Base-by-base conservation (phyloP, 2,888 invertebrate species). In the Keiferia lycopersicella region DNA sequence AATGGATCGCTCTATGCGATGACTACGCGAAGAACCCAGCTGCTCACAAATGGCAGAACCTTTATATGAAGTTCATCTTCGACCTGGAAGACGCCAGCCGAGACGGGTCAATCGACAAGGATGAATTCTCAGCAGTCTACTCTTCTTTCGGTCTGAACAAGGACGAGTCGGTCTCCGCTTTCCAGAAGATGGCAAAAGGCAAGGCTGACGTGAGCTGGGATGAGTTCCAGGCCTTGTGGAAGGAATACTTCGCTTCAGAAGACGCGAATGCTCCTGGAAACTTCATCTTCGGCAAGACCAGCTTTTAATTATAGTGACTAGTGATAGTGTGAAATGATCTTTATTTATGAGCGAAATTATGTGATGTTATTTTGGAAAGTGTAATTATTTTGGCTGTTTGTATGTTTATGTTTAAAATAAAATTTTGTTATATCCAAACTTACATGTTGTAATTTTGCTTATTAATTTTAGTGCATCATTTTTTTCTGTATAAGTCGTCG, bases 1-100 rank as follows among this genome's bases (percentile, higher is more conserved):
- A 98, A 84, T 97, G 97, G 97, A 94, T 96, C 73, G 91, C 94
- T 68, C 95, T 97, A 95, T 97, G 97, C 97, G 95, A 96, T 71
- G 94, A 94, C 41, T 96, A 93, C 76, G 94, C 96, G 58, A 95
- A 95, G 83, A 94, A 95, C 75, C 95, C 96, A 0, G 92, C 94
- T 58, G 94, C 95, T 39, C 92, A 95, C 66, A 96, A 96, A 66
- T 97, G 97, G 97, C 97, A 97, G 83, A 94, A 93, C 73, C 93
- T 94, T 63, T 97, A 97, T 87, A 95, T 96, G 94, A 94, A 96
- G 79, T 96, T 97, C 83, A 96, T 97, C 94, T 97, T 97, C 82
- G 95, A 96, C 73, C 89, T 97, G 65, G 96, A 97, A 84, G 97
- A 97, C 78, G 95, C 96, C 59, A 96, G 96, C 75, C 95, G 95